phyloP scores from a whole-genome alignment of 2,888 invertebrate genomes.

The Arrhopalites spinosus region DNA sequence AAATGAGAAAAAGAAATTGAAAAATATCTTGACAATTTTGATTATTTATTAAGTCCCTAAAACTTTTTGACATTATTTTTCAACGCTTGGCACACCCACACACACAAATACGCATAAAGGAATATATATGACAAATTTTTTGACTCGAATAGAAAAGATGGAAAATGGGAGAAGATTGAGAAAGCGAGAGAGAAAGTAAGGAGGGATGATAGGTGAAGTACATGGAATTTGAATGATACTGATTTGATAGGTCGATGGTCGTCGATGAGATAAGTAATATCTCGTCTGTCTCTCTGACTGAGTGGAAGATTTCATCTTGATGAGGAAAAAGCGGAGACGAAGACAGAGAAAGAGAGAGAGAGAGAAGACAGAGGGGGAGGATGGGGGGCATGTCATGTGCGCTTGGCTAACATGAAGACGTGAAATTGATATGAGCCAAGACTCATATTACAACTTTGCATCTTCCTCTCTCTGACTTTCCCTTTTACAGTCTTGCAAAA shows the following conservation, averaged over 20 bases:
- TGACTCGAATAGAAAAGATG: background rate
- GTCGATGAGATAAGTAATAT: constrained; percentile 27
- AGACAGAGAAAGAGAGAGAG: background rate
- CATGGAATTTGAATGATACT: background rate
- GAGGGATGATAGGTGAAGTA: background rate
- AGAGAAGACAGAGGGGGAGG: constrained; percentile 5
- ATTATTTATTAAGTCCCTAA: too few relatives aligned
- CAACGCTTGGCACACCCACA: too few relatives aligned
- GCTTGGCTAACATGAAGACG: constrained; percentile 27
- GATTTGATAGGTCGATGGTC: constrained; percentile 14
- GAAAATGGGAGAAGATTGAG: background rate
- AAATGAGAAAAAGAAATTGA: too few relatives aligned
- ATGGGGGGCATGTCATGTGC: background rate
- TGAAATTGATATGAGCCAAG: constrained; percentile 19
- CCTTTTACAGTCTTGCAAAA: background rate
- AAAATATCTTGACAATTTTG: too few relatives aligned
- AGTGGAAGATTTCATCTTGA: background rate
- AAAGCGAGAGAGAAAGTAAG: background rate
- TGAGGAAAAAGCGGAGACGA: background rate
- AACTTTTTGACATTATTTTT: too few relatives aligned
- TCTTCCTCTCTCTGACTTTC: constrained; percentile 20
- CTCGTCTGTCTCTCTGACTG: background rate
- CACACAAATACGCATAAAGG: too few relatives aligned
- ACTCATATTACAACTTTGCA: constrained; percentile 31
- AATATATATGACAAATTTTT: too few relatives aligned